Evolutionary conservation across 92 coral and sea anemone genomes (phyloP).

Genomic region (Zoanthus solanderi): DNA sequence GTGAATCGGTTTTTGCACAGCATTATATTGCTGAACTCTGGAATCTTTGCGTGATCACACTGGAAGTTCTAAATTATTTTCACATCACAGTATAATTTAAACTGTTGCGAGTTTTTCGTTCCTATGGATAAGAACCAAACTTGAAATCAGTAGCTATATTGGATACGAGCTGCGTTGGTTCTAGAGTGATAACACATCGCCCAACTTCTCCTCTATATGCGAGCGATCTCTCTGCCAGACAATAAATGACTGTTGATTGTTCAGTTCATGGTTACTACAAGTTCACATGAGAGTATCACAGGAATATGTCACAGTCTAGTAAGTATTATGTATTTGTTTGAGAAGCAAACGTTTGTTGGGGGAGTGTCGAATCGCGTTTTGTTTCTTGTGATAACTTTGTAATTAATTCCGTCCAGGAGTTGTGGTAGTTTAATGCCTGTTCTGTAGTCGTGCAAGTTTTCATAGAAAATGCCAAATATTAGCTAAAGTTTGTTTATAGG

Average conservation of each 20-base stretch:
- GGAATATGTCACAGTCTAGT: constrained; percentile 1
- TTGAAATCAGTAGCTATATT: neutral
- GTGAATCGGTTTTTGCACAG: constrained; percentile 42
- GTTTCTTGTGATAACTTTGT: too few relatives aligned
- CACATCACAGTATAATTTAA: neutral
- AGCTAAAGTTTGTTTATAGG: too few relatives aligned
- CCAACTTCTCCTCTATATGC: neutral
- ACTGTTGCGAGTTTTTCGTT: neutral
- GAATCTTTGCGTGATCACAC: constrained; percentile 30
- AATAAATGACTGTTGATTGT: constrained; percentile 1
- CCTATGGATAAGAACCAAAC: neutral
- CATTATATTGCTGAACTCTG: constrained; percentile 4
- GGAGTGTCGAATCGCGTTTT: too few relatives aligned
- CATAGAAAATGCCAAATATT: too few relatives aligned
- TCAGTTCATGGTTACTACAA: constrained; percentile 3
- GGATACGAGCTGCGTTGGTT: neutral
- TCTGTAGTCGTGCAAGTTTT: too few relatives aligned
- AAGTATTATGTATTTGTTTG: too few relatives aligned
- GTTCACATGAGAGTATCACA: neutral
- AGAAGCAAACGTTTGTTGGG: too few relatives aligned
- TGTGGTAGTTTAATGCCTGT: too few relatives aligned
- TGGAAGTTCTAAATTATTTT: neutral
- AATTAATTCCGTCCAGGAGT: too few relatives aligned
- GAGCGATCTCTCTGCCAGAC: neutral
- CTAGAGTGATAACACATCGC: neutral